phyloP scores from a whole-genome alignment of 1,140 invertebrate genomes.

The Coenobita brevimanus region DNA sequence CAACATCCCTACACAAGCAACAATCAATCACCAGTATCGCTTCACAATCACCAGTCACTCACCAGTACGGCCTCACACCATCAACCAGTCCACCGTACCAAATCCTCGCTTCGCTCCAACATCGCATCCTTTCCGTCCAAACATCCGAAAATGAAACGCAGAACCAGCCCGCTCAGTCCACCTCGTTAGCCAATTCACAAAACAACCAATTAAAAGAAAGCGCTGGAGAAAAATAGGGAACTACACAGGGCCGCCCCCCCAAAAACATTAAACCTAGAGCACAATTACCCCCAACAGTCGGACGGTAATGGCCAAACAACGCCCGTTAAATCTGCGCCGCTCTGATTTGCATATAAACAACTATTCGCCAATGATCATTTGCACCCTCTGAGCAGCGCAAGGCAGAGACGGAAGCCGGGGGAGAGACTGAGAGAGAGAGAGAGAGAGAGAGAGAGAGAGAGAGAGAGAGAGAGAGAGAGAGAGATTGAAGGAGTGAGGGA shows the following conservation, averaged over 20 bases:
- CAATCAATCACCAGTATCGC: too few species aligned
- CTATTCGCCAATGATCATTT: slow-evolving; percentile 49
- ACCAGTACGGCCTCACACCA: too few species aligned
- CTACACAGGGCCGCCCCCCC: too few species aligned
- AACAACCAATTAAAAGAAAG: slow-evolving; percentile 46
- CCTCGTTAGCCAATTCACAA: slow-evolving; percentile 33
- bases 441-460: not conserved
- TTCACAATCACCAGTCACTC: too few species aligned
- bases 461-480: slow-evolving; percentile 19
- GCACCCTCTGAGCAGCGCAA: slow-evolving; percentile 25
- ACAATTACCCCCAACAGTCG: slow-evolving; percentile 60
- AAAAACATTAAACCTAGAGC: slow-evolving; percentile 10
- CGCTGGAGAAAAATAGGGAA: not conserved
- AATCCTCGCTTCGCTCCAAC: too few species aligned
- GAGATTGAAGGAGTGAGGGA: not conserved
- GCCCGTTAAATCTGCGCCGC: slow-evolving; percentile 57
- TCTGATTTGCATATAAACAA: slow-evolving; percentile 64
- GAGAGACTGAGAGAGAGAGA: not conserved
- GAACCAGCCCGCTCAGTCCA: too few species aligned
- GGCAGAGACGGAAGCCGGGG: not conserved
- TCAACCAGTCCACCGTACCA: too few species aligned
- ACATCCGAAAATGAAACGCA: too few species aligned
- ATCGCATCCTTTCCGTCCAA: too few species aligned
- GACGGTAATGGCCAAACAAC: slow-evolving; percentile 60
- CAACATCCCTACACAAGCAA: too few species aligned